Evolutionary conservation across 2,113 vertebrate genomes (phyloP), one percentile per base, ranked within the genome.

Genomic region (Ascaphus truei): DNA sequence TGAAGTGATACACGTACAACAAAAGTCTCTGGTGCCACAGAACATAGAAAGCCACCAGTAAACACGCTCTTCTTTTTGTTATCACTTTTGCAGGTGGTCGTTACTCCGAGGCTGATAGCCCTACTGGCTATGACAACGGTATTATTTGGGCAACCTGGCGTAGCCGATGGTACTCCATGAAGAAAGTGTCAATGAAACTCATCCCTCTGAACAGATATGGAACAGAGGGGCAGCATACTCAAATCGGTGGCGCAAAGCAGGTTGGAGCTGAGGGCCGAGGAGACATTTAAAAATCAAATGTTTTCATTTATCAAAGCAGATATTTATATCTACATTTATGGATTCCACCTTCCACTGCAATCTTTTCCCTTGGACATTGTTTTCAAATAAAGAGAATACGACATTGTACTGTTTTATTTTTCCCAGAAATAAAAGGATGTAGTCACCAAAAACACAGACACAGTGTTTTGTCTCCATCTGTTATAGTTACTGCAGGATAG

Each of bases 61-160:
- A n/a, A n/a, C n/a, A n/a, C n/a, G n/a, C n/a, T n/a, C n/a, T n/a
- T 16, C 22, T 20, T 33, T 30, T 47, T 13, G 52, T 25, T 41
- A 16, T 50, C 22, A 67, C 37, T n/a, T 1, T 59, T 22, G 33
- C 47, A 99, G 97, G 83, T 72, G 97, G 96, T 16, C 76, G 60
- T 55, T 99, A 99, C 80, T 83, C 79, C 43, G 82, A 91, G 77
- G 79, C 93, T 20, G 83, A 85, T 7, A 87, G 89, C 6, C 75
- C 90, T 27, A 11, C 18, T 2, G 90, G 91, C 29, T 92, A 59
- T 23, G 95, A 99, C 79, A 95, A 98, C 4, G 93, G 97, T 52
- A 95, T 99, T 68, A 95, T 90, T 73, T 99, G 96, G 96, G 89
- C 84, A 43, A 98, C 95, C 0, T 98, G 93, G 94, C 95, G 88